phyloP scores from a whole-genome alignment of 2,113 vertebrate species.

The Ploceus nigricollis region DNA sequence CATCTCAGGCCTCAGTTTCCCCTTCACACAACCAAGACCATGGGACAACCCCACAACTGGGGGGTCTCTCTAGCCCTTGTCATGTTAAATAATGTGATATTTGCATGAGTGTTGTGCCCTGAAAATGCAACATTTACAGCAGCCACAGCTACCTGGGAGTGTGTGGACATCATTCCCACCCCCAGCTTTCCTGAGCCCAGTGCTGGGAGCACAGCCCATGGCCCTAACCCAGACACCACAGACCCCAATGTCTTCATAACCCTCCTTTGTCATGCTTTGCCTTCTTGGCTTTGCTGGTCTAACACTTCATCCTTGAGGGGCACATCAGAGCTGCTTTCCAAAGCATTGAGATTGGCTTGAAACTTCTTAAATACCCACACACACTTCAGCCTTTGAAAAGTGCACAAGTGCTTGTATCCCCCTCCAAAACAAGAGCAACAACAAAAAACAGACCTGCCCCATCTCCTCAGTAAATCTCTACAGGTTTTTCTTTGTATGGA shows the following conservation, averaged over 20 bases:
- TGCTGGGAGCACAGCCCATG: neutral
- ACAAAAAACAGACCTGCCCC: neutral
- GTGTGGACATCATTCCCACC: rapidly evolving
- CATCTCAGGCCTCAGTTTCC: neutral
- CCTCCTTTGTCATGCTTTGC: neutral
- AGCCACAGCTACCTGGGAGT: neutral
- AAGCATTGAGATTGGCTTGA: rapidly evolving
- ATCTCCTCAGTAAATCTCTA: neutral
- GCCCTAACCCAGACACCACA: neutral
- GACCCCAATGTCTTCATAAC: rapidly evolving
- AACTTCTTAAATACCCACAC: neutral
- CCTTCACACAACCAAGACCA: neutral
- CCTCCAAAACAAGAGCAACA: neutral
- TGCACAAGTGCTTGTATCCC: rapidly evolving
- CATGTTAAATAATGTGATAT: rapidly evolving
- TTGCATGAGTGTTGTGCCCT: neutral
- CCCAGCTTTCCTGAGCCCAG: neutral
- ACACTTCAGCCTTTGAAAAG: neutral
- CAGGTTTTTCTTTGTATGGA: neutral
- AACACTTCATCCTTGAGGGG: neutral
- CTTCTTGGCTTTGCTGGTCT: neutral
- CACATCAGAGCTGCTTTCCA: neutral
- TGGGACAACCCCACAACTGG: neutral
- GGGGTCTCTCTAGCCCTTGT: neutral
- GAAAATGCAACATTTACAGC: neutral